Conservation (phyloP, 2,113 vertebrate species). For the Scopus umbretta region DNA sequence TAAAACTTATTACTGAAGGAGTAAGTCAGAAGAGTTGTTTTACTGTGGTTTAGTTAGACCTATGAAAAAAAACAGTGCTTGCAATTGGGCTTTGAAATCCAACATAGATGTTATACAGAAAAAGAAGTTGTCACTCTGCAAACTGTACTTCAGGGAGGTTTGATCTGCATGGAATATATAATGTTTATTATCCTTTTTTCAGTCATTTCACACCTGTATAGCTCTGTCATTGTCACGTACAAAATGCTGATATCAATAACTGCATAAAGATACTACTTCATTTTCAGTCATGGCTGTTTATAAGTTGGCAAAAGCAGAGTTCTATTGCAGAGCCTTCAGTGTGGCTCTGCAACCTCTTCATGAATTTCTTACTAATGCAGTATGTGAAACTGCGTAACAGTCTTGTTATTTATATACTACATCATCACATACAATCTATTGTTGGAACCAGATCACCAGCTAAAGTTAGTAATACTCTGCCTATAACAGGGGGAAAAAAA, state of each 20-base stretch:
- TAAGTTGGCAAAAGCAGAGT: background rate
- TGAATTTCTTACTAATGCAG: background rate
- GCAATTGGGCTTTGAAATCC: background rate
- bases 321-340: background rate
- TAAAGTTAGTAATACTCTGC: background rate
- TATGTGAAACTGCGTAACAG: background rate
- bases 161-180: background rate
- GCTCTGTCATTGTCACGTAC: background rate
- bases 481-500: background rate
- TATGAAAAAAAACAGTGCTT: background rate
- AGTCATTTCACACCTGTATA: background rate
- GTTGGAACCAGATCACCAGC: background rate
- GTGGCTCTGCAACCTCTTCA: background rate
- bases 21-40: background rate
- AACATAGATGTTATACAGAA: background rate
- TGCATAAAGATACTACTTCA: background rate
- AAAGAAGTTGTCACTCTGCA: background rate
- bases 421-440: background rate
- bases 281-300: background rate
- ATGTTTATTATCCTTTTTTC: background rate
- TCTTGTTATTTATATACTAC: background rate
- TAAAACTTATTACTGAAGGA: background rate
- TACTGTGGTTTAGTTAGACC: background rate
- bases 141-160: background rate
- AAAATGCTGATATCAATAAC: too few species aligned